Evolutionary conservation across 37 sponge, comb jelly and placozoan species (phyloP).

Genomic region (Bolinopsis microptera): DNA sequence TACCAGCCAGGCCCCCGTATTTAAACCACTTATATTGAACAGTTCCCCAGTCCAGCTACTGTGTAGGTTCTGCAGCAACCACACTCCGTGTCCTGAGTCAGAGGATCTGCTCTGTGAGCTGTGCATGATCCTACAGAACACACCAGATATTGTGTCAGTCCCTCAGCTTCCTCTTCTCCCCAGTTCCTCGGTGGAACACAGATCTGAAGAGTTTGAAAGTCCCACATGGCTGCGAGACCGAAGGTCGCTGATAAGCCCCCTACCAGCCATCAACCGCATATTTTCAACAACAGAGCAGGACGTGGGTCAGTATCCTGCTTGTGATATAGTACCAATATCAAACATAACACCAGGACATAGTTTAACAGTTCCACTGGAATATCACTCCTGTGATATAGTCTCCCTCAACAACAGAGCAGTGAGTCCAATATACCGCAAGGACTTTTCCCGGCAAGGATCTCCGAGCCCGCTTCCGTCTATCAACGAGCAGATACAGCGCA

Average conservation of each 20-base stretch:
- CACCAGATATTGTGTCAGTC: neutral
- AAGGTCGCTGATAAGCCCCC: neutral
- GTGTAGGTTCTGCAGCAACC: constrained; percentile 9
- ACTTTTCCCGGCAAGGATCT: neutral
- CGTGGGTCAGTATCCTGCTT: neutral
- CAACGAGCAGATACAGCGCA: neutral
- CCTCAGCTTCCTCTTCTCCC: neutral
- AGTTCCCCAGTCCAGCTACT: neutral
- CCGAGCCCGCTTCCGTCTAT: neutral
- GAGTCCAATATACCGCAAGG: neutral
- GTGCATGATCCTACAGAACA: neutral
- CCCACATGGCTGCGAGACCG: neutral
- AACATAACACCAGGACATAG: neutral
- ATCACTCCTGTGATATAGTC: neutral
- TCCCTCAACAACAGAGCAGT: neutral
- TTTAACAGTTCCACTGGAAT: too few relatives aligned
- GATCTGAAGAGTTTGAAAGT: constrained; percentile 11
- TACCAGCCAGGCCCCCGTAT: too few relatives aligned
- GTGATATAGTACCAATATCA: neutral
- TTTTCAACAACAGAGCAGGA: neutral
- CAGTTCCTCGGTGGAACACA: neutral
- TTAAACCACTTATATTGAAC: neutral
- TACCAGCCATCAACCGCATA: neutral
- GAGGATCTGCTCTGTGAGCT: neutral
- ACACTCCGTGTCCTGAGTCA: neutral